phyloP scores from a whole-genome alignment of 2,888 invertebrate species.

The Philopedon plagiatum region DNA sequence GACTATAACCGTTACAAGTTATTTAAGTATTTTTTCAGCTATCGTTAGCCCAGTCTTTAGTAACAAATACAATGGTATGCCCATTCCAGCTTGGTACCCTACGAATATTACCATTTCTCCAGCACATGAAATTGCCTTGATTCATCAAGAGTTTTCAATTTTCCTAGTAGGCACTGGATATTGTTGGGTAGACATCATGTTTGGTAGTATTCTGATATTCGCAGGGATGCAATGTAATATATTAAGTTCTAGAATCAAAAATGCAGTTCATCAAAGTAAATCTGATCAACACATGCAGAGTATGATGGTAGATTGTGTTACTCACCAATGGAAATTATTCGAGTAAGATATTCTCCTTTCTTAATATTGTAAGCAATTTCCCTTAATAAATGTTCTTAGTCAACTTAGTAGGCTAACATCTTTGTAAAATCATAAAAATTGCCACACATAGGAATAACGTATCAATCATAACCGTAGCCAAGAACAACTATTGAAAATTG shows the following conservation, averaged over 20 bases:
- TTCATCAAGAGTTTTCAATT: slow-evolving; percentile 45
- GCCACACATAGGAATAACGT: too few relatives aligned
- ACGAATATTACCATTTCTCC: slow-evolving; percentile 36
- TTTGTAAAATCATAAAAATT: too few relatives aligned
- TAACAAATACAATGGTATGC: slow-evolving; percentile 3
- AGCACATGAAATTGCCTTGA: slow-evolving; percentile 41
- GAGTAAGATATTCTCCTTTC: too few relatives aligned
- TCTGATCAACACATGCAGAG: too few relatives aligned
- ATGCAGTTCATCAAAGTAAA: not conserved
- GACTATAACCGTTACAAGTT: not conserved
- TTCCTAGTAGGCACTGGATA: slow-evolving; percentile 33
- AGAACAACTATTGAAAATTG: too few relatives aligned
- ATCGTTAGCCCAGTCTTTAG: not conserved
- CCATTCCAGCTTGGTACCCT: slow-evolving; percentile 51
- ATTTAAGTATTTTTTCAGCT: not conserved
- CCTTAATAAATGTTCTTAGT: too few relatives aligned
- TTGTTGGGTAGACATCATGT: slow-evolving; percentile 43
- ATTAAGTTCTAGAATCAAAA: slow-evolving; percentile 33
- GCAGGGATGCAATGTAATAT: slow-evolving; percentile 50
- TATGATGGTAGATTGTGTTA: too few relatives aligned
- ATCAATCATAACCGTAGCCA: too few relatives aligned
- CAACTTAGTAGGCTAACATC: too few relatives aligned
- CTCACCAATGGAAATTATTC: too few relatives aligned
- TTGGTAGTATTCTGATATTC: slow-evolving; percentile 46
- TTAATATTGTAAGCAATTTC: too few relatives aligned